Base-by-base conservation (phyloP, 2,888 invertebrate genomes). In the Neoscelio sp. region DNA sequence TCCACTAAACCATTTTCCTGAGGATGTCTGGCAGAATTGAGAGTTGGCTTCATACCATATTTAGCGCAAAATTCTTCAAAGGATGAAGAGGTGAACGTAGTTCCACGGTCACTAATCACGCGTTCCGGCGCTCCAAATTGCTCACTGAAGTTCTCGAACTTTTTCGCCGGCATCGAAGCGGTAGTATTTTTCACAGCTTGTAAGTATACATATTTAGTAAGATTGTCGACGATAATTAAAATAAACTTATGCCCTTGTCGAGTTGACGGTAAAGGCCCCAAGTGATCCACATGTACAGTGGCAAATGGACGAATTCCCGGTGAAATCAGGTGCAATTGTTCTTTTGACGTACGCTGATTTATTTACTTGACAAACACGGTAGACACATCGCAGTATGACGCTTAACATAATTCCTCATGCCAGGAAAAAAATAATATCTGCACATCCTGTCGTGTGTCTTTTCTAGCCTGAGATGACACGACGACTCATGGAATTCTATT, bases 301-400 rank as follows among this genome's bases (percentile, higher is more conserved):
- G 30, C 81, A 38, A 84, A 84, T 2, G 81, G 82, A 18, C 82
- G 10, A 10, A 46, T 58, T 0, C 80, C 82, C 5, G 76, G 75
- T 2, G 64, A 52, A 10, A 82, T 78, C 15, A 83, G 84, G 35
- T 85, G 80, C 7, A 85, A 35, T 2, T 73, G 54, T 8, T 83
- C 82, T 5, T 17, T 64, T n/a, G 74, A 17, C 7, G 46, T 46
- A 13, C 82, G 81, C 2, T n/a, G n/a, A n/a, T n/a, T n/a, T n/a
- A n/a, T n/a, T n/a, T n/a, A n/a, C n/a, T n/a, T n/a, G n/a, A n/a
- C n/a, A n/a, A n/a, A n/a, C n/a, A n/a, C n/a, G n/a, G n/a, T n/a
- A n/a, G n/a, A n/a, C n/a, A n/a, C n/a, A n/a, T n/a, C n/a, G n/a
- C n/a, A n/a, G n/a, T n/a, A n/a, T n/a, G n/a, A n/a, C n/a, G n/a